A percentile compares a stretch with the other conserved stretches of the same genome.
Conservation (phyloP, 2,888 invertebrate genomes). For the Rhagium mordax region DNA sequence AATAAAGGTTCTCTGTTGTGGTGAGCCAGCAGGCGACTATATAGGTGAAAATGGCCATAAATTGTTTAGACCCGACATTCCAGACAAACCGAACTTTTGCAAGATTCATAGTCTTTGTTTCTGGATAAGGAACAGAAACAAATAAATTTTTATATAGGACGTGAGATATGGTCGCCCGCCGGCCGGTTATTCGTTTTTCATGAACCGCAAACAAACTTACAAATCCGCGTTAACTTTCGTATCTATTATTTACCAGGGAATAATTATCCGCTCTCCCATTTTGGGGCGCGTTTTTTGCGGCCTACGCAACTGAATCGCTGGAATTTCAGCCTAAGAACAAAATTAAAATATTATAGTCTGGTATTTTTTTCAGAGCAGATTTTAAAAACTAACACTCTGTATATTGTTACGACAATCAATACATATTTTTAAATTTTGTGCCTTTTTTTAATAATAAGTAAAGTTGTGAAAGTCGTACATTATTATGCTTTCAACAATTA, state of each 20-base stretch:
- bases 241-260: background rate
- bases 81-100: slow-evolving; percentile 51
- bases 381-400: no score
- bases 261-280: background rate
- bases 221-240: background rate
- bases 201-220: slow-evolving; percentile 6
- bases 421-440: no score
- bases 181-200: slow-evolving; percentile 12
- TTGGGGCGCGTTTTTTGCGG: background rate
- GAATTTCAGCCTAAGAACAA: no score
- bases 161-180: slow-evolving; percentile 5
- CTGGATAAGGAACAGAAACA: slow-evolving; percentile 35
- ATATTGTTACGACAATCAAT: no score
- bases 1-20: slow-evolving; percentile 10
- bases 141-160: slow-evolving; percentile 44
- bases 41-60: slow-evolving; percentile 44
- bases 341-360: no score
- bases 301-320: no score
- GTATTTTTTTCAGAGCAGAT: no score
- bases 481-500: no score
- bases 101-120: slow-evolving; percentile 51
- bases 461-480: no score
- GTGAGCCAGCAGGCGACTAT: background rate
- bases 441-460: no score
- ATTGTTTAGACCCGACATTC: slow-evolving; percentile 44